Conservation (phyloP, 2,113 vertebrate genomes). For the Helogale parvula region DNA sequence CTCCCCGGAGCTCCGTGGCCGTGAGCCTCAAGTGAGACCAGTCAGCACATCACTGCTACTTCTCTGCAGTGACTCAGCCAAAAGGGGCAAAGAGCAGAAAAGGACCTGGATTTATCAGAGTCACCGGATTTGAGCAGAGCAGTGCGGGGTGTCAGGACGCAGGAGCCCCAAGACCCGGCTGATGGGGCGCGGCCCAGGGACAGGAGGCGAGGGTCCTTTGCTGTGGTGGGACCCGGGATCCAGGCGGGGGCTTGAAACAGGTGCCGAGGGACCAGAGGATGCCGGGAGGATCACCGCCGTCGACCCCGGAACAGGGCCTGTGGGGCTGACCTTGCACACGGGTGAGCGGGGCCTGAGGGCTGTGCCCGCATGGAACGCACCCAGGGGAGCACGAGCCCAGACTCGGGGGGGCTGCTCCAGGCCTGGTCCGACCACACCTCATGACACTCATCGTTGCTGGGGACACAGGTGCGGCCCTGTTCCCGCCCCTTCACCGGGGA, state of each 20-base stretch:
- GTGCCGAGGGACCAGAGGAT: background rate
- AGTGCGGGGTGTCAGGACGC: background rate
- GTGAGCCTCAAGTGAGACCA: background rate
- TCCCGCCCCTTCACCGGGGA: background rate
- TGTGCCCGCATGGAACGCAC: rapidly evolving
- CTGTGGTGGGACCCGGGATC: rapidly evolving
- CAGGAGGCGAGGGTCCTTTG: background rate
- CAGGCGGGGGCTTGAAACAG: background rate
- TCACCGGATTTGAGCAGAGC: background rate
- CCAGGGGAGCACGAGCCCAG: background rate
- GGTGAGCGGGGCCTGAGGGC: background rate
- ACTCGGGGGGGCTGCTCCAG: background rate
- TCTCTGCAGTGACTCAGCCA: background rate
- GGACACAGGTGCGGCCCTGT: background rate
- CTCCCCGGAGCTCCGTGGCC: rapidly evolving
- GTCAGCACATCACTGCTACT: background rate
- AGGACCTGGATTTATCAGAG: background rate
- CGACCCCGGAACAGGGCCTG: background rate
- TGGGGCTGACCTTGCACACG: background rate
- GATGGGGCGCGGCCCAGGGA: background rate
- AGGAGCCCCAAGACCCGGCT: rapidly evolving
- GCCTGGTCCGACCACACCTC: background rate
- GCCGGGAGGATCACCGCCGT: background rate
- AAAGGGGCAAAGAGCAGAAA: background rate
- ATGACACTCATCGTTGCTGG: background rate